Evolutionary conservation across 2,113 vertebrate genomes (phyloP).

Genomic region (Odontesthes bonariensis): DNA sequence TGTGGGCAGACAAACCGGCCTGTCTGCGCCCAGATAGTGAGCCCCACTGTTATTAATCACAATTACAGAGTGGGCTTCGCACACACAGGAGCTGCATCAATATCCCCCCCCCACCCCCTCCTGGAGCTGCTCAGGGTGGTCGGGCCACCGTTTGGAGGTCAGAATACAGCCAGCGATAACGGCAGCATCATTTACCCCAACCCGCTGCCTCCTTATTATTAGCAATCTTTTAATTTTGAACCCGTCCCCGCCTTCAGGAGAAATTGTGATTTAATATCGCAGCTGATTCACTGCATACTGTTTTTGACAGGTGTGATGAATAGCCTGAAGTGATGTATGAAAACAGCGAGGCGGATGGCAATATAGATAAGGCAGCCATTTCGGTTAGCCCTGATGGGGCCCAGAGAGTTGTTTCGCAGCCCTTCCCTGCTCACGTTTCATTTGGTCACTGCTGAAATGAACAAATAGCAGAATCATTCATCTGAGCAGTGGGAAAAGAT

Average conservation of each 20-base stretch:
- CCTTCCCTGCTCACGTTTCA: conserved; percentile 74
- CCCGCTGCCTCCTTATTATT: conserved; percentile 82
- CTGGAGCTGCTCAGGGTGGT: conserved; percentile 75
- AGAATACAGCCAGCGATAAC: conserved; percentile 83
- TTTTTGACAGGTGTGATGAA: conserved; percentile 85
- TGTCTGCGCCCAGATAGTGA: conserved; percentile 94
- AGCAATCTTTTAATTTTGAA: conserved; percentile 84
- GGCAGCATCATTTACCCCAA: conserved; percentile 80
- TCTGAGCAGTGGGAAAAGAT: conserved; percentile 52
- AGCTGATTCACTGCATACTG: conserved; percentile 83
- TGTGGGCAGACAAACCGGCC: conserved; percentile 96
- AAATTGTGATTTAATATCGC: conserved; percentile 84
- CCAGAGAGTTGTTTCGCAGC: conserved; percentile 53
- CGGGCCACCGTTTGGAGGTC: conserved; percentile 87
- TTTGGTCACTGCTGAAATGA: conserved; percentile 74
- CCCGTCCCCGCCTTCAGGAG: conserved; percentile 72
- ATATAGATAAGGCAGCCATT: conserved; percentile 84
- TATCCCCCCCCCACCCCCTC: conserved; percentile 80
- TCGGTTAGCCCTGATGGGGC: conserved; percentile 76
- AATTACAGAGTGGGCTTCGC: conserved; percentile 93
- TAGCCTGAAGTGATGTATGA: conserved; percentile 85
- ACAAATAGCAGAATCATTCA: conserved; percentile 74
- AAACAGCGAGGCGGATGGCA: conserved; percentile 84
- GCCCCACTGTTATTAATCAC: conserved; percentile 98
- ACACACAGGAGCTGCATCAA: conserved; percentile 86